Percentiles rank a stretch among this genome's conserved stretches.
These are phyloP conservation scores for Dione vanillae DNA, from an alignment of 2,888 invertebrate species.

Conservation along the genomic window DNA sequence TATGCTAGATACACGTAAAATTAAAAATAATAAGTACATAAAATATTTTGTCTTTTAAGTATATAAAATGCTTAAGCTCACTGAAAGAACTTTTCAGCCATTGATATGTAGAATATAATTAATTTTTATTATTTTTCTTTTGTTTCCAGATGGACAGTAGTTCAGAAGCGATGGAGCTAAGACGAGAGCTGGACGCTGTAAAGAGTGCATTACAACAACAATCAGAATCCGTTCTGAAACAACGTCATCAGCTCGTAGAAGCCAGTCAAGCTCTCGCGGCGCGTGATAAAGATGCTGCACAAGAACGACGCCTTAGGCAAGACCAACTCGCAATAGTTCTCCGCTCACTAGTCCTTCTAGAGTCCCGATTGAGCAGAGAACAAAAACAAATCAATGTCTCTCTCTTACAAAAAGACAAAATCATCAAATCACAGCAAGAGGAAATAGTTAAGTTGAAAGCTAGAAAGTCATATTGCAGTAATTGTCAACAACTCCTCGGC, in stretches of 20 bases:
- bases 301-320: constrained; percentile 86
- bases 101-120: no score
- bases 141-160: constrained; percentile 88
- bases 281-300: constrained; percentile 84
- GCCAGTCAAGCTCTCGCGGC: constrained; percentile 85
- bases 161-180: constrained; percentile 83
- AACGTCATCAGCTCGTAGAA: constrained; percentile 87
- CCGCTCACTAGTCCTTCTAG: constrained; percentile 88
- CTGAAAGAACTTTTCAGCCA: no score
- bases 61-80: no score
- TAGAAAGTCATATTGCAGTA: constrained; percentile 78
- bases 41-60: no score
- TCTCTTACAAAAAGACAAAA: constrained; percentile 88
- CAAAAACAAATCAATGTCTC: constrained; percentile 88
- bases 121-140: constrained; percentile 52
- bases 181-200: constrained; percentile 87
- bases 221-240: constrained; percentile 86
- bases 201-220: constrained; percentile 87
- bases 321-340: constrained; percentile 89
- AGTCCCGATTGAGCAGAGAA: constrained; percentile 89
- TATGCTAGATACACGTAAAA: background rate
- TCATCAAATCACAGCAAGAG: constrained; percentile 87
- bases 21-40: no score
- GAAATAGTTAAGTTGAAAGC: constrained; percentile 87
- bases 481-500: constrained; percentile 79